Evolutionary conservation across 2,797 vertebrate genomes (phyloP), one percentile per base, ranked within the genome.

Genomic region (Falco columbarius): DNA sequence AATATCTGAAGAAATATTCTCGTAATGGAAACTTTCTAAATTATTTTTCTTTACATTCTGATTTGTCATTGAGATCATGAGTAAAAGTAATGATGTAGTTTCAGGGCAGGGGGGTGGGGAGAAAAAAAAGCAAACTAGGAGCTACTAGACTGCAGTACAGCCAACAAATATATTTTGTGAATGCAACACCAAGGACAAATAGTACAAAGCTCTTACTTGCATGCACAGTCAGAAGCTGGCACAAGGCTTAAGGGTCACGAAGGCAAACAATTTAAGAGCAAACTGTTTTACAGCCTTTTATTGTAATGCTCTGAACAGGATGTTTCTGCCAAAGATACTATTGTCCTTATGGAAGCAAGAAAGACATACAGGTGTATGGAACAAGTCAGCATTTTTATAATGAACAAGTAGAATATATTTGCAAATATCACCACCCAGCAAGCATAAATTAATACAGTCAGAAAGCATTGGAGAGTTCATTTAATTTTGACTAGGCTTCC

Each of bases 181-280:
- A 77, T 74, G 68, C 72, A 95, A 51, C n/a, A 70, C 36, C 91
- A 86, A 95, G 93, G 88, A 93, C 90, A 92, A 89, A 86, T 0
- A 91, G 87, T 92, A 93, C 90, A 89, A 94, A 84, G 73, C 40
- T 82, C 71, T 87, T 26, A 58, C 73, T 93, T 84, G 67, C 40
- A 2, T 49, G 72, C 77, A 51, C 83, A 76, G 89, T 36, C 70
- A 96, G 90, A 76, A 95, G 77, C 88, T 96, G 94, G 85, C 96
- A 97, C 71, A 89, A 76, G 87, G 94, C 89, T 85, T 77, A 81
- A 58, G 73, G 88, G 95, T 92, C 95, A 97, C 2, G 20, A 90
- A 90, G 81, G 74, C 77, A 94, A 94, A 86, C 47, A 89, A 76
- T 87, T 92, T 77, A 84, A 95, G 81, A 76, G 74, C 77, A 92